Percentiles rank a stretch among this genome's conserved stretches.
Evolutionary conservation across 2,797 vertebrate genomes (phyloP).

Genomic region (Hippopotamyrus pictus): DNA sequence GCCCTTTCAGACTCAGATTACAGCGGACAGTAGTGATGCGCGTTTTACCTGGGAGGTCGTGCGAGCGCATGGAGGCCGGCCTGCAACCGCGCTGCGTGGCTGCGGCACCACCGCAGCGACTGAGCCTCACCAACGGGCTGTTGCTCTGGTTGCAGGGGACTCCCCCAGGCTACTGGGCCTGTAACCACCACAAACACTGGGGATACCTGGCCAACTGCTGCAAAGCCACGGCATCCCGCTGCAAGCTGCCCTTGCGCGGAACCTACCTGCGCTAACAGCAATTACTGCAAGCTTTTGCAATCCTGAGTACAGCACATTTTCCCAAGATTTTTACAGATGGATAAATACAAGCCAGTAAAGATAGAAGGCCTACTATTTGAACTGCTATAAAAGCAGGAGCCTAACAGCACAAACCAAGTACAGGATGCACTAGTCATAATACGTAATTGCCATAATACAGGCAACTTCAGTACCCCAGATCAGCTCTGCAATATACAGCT

Average conservation of each 20-base stretch:
- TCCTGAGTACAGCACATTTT: not conserved
- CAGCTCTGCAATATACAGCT: not conserved
- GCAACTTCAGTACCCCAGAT: not conserved
- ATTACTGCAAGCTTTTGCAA: not conserved
- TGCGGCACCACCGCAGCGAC: slow-evolving; percentile 21
- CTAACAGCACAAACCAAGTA: not conserved
- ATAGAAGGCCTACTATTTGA: not conserved
- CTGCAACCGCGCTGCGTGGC: not conserved
- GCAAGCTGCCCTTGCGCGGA: not conserved
- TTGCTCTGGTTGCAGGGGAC: slow-evolving; percentile 58
- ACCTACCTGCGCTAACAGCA: not conserved
- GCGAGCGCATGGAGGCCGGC: slow-evolving; percentile 15
- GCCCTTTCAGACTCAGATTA: not conserved
- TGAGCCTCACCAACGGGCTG: slow-evolving; percentile 42
- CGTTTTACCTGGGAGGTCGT: slow-evolving; percentile 30
- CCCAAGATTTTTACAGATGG: not conserved
- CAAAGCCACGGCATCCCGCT: slow-evolving; percentile 26
- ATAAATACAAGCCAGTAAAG: not conserved
- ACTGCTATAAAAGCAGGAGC: not conserved
- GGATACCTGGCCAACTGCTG: slow-evolving; percentile 30
- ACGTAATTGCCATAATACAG: not conserved
- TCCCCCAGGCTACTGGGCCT: slow-evolving; percentile 51
- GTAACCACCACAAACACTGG: slow-evolving; percentile 64
- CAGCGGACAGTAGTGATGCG: not conserved
- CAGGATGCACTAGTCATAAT: not conserved